phyloP scores from a whole-genome alignment of 1,140 invertebrate genomes.

The Scaptomyza pallida region DNA sequence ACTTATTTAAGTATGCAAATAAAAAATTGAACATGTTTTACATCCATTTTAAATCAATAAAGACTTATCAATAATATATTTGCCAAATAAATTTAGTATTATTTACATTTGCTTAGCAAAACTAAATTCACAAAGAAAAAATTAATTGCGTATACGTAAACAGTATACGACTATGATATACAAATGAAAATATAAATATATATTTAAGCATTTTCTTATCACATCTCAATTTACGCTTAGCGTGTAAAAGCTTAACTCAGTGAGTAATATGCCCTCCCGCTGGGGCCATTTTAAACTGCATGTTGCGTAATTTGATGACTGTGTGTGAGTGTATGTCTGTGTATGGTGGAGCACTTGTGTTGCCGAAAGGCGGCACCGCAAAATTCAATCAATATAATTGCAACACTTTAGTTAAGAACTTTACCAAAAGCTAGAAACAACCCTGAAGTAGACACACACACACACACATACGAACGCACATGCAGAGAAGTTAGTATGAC shows the following conservation, averaged over 20 bases:
- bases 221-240: background rate
- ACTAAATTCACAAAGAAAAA: too few relatives aligned
- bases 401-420: constrained; percentile 73
- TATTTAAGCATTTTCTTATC: too few relatives aligned
- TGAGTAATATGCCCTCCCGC: constrained; percentile 31
- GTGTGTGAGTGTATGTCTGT: constrained; percentile 19
- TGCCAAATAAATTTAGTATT: too few relatives aligned
- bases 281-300: constrained; percentile 16
- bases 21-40: too few relatives aligned
- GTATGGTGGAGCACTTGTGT: constrained; percentile 1
- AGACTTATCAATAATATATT: too few relatives aligned
- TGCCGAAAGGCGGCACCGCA: constrained; percentile 49
- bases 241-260: constrained; percentile 44
- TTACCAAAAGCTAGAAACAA: constrained; percentile 29
- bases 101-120: too few relatives aligned
- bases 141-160: too few relatives aligned
- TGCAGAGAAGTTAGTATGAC: constrained; percentile 53
- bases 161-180: too few relatives aligned
- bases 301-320: constrained; percentile 10
- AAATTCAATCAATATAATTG: constrained; percentile 81
- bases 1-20: too few relatives aligned
- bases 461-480: constrained; percentile 6
- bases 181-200: too few relatives aligned
- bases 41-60: too few relatives aligned
- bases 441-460: constrained; percentile 4